Percentiles rank a stretch among this genome's conserved stretches.
Conservation (phyloP, 2,113 vertebrate species). For the Choloepus hoffmanni region DNA sequence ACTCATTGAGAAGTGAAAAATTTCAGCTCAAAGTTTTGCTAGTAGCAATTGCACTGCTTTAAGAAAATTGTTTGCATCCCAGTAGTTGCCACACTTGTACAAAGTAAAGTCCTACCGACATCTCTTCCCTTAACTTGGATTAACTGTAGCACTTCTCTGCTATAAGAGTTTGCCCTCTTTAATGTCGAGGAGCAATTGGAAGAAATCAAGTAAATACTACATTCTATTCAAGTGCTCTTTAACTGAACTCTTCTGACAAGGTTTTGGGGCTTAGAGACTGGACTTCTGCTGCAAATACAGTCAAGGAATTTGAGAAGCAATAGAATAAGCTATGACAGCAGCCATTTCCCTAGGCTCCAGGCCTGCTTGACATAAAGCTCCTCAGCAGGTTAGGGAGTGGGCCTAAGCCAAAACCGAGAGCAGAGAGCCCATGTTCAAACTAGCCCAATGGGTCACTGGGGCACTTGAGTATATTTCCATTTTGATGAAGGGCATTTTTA, state of each 20-base stretch:
- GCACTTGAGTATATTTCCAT: constrained; percentile 38
- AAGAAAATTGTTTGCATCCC: neutral
- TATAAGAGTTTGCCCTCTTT: constrained; percentile 9
- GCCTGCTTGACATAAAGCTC: neutral
- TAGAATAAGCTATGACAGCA: neutral
- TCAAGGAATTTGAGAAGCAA: constrained; percentile 35
- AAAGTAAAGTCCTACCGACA: neutral
- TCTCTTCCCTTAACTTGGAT: constrained; percentile 35
- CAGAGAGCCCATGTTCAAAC: neutral
- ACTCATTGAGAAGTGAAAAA: neutral
- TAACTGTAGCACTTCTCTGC: constrained; percentile 8
- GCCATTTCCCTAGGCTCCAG: neutral
- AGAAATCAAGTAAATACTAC: constrained; percentile 5
- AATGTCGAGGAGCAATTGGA: constrained; percentile 22
- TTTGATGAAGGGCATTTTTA: constrained; percentile 56
- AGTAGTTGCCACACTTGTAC: neutral
- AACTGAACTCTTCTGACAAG: neutral
- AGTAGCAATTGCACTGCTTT: constrained; percentile 7
- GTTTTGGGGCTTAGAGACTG: constrained; percentile 27
- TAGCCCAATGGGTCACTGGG: neutral
- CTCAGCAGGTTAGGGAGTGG: neutral
- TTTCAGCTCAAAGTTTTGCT: neutral
- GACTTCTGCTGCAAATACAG: constrained; percentile 29
- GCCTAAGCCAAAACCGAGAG: constrained; percentile 29
- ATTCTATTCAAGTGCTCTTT: constrained; percentile 1